phyloP scores from a whole-genome alignment of 2,113 vertebrate genomes.

The Nerophis ophidion region DNA sequence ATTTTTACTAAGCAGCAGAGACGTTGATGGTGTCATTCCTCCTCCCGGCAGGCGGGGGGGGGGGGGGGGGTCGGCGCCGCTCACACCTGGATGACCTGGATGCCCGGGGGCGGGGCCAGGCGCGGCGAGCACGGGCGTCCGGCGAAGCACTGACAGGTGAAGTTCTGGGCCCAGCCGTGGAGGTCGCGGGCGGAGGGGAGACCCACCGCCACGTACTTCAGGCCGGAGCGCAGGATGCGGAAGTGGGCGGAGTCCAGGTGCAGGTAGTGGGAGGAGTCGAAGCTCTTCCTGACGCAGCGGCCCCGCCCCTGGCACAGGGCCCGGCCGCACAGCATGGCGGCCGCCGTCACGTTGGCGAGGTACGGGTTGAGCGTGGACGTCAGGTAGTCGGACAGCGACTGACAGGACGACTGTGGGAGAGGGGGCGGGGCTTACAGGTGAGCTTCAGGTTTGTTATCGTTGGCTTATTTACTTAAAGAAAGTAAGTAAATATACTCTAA shows the following conservation, averaged over 20 bases:
- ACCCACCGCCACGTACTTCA: conserved; percentile 52
- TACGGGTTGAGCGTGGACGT: conserved; percentile 74
- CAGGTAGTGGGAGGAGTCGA: conserved; percentile 76
- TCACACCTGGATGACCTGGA: conserved; percentile 46
- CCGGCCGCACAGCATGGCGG: conserved; percentile 78
- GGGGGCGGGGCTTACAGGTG: background rate
- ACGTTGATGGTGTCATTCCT: too few species aligned
- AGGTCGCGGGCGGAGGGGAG: conserved; percentile 46
- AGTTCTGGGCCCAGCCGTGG: conserved; percentile 35
- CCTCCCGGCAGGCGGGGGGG: background rate
- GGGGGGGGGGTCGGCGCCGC: background rate
- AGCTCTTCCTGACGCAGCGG: conserved; percentile 74
- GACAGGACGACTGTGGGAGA: conserved; percentile 51
- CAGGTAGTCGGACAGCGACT: conserved; percentile 62
- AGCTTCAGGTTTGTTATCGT: background rate
- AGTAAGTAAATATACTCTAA: too few species aligned
- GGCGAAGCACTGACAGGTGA: conserved; percentile 71
- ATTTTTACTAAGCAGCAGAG: too few species aligned
- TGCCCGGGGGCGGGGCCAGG: background rate
- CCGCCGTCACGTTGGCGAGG: conserved; percentile 83
- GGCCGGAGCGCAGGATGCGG: conserved; percentile 29
- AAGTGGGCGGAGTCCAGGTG: conserved; percentile 69
- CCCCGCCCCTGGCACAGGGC: conserved; percentile 77
- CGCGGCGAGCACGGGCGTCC: conserved; percentile 33
- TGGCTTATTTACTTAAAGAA: too few species aligned